Conservation (phyloP, 2,888 invertebrate species). For the Branchellion lobata region DNA sequence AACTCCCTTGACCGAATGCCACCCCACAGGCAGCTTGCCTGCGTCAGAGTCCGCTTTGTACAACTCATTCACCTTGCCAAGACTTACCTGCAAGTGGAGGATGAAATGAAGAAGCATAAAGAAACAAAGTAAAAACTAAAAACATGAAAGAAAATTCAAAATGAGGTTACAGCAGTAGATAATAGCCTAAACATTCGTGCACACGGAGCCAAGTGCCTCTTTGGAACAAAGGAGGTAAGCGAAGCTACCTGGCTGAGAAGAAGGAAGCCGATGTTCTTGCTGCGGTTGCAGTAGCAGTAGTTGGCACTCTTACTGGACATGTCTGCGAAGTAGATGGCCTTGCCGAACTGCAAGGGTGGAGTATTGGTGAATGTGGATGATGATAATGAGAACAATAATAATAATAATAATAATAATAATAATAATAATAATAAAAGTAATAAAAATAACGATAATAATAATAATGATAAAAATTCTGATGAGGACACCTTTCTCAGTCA, state of each 20-base stretch:
- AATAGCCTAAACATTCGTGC: not conserved
- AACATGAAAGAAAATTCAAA: not conserved
- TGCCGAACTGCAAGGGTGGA: slow-evolving; percentile 61
- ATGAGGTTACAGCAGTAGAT: not conserved
- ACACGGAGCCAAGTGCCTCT: not conserved
- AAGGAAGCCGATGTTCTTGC: slow-evolving; percentile 61
- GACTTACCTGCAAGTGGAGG: slow-evolving; percentile 55
- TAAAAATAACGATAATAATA: too few relatives aligned
- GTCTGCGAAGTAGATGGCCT: slow-evolving; percentile 66
- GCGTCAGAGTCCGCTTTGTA: slow-evolving; percentile 61
- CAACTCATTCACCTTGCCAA: slow-evolving; percentile 61
- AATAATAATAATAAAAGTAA: slow-evolving; percentile 35
- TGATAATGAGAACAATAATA: not conserved
- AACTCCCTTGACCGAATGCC: slow-evolving; percentile 62
- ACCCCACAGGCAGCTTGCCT: slow-evolving; percentile 61
- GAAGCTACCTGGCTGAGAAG: slow-evolving; percentile 64
- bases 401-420: not conserved
- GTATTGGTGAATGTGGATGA: not conserved
- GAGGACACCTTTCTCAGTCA: too few relatives aligned
- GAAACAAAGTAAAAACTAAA: not conserved
- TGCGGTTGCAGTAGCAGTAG: slow-evolving; percentile 63
- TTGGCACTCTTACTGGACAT: slow-evolving; percentile 66
- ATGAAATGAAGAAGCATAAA: too few relatives aligned
- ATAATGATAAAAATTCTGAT: too few relatives aligned
- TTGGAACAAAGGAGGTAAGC: too few relatives aligned